Evolutionary conservation across 1,140 invertebrate species (phyloP), one percentile per base, ranked within the genome.

Genomic region (Atta colombica): DNA sequence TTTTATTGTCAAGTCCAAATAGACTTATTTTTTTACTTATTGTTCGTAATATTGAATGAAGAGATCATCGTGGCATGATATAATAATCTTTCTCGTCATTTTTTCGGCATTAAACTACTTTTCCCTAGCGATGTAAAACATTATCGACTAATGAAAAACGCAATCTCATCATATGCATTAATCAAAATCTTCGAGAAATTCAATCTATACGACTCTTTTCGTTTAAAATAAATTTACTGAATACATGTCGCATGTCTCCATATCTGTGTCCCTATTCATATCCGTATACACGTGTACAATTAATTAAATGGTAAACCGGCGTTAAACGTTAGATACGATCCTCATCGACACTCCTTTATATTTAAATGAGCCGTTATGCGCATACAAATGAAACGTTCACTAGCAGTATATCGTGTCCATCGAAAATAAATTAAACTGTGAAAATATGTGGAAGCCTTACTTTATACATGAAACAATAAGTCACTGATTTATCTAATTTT

Each of bases 361-460:
- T 91, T 89, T 77, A 92, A 92, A 91, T 88, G 61, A 91, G 82
- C 53, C 53, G 10, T 18, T 74, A 63, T 53, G 35, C 65, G 87
- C 75, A 91, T 90, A 68, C 65, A 91, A 91, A 91, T 88, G 89
- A 89, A 75, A 14, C 31, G 51, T n/a, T 87, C 65, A 61, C 63
- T 16, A 75, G 68, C 55, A 49, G 45, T 45, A 68, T 21, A 55
- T 51, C n/a, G 68, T 77, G 12, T n/a, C n/a, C 45, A 51, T 78
- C 61, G 51, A 14, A 35, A 66, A 78, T 74, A 89, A 90, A 86
- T 81, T 90, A 88, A 84, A 51, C 72, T 72, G 10, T 16, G 49
- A 58, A 1, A 35, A 35, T 35, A 35, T 7, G 1, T 21, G 39
- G 66, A 16, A n/a, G 7, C 2, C 12, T 16, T 78, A 18, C 25